phyloP scores from a whole-genome alignment of 2,113 vertebrate genomes.

The Myrmophylax atrothorax region DNA sequence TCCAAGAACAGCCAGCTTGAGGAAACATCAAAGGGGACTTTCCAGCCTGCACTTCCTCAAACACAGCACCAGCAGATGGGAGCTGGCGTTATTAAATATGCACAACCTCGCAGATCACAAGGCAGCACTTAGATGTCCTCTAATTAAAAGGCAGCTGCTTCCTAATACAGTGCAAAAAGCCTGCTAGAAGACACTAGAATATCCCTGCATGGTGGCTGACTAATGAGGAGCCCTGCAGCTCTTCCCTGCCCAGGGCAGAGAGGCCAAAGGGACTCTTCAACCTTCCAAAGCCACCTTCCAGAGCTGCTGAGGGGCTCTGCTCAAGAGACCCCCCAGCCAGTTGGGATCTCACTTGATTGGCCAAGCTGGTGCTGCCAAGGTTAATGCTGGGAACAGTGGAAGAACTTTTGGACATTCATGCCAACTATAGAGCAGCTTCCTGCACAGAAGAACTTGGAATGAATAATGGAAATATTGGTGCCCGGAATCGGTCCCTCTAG shows the following conservation, averaged over 20 bases:
- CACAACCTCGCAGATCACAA: not conserved
- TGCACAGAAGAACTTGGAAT: not conserved
- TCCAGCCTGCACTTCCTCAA: not conserved
- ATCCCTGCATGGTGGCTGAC: not conserved
- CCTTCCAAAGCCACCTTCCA: not conserved
- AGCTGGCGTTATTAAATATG: conserved; percentile 13
- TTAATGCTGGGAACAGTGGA: not conserved
- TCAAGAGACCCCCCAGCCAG: not conserved
- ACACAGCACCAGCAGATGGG: not conserved
- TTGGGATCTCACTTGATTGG: not conserved
- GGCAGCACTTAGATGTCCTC: conserved; percentile 18
- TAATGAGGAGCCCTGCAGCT: not conserved
- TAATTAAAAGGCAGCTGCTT: conserved; percentile 60
- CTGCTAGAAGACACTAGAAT: not conserved
- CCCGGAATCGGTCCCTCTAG: not conserved
- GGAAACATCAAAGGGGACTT: conserved; percentile 41
- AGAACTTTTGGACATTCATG: not conserved
- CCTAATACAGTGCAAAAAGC: not conserved
- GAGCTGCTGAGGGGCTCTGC: not conserved
- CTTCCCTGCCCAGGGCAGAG: not conserved
- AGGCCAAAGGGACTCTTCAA: not conserved
- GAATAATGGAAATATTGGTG: not conserved
- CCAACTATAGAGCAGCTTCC: not conserved
- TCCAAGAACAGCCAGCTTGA: not conserved
- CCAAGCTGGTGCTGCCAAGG: not conserved